These are phyloP conservation scores for Tolypeutes matacus DNA, from an alignment of 2,797 vertebrate genomes.

Conservation along the genomic window DNA sequence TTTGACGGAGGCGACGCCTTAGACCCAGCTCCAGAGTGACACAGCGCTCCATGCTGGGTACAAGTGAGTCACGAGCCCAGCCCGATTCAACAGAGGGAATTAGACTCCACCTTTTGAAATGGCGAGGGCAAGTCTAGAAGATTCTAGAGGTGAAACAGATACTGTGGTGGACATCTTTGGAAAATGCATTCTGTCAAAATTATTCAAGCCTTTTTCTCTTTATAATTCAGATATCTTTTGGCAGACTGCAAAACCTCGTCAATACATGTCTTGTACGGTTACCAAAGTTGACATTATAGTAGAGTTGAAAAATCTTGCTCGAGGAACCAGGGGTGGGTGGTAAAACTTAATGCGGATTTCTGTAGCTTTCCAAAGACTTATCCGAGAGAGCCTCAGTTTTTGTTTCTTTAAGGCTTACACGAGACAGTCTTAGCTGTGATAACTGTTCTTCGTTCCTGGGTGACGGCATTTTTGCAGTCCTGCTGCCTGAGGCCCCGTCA, in stretches of 20 bases:
- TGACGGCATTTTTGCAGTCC: background rate
- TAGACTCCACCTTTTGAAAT: background rate
- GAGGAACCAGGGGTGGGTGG: background rate
- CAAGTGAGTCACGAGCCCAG: background rate
- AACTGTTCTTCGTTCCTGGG: background rate
- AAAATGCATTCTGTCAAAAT: background rate
- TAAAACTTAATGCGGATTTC: background rate
- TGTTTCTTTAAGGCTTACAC: background rate
- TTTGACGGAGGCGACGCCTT: background rate
- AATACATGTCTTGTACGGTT: background rate
- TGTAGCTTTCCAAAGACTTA: background rate
- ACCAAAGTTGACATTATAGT: background rate
- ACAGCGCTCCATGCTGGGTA: background rate
- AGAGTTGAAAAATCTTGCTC: background rate
- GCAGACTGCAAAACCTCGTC: background rate
- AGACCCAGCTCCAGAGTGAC: background rate
- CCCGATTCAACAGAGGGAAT: background rate
- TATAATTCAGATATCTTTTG: constrained; percentile 18
- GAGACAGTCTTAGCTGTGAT: background rate
- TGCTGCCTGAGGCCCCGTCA: background rate
- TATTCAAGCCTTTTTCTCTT: background rate
- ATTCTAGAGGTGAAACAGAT: background rate
- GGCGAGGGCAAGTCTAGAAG: background rate
- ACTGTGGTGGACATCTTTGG: background rate
- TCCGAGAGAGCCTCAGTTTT: background rate